Evolutionary conservation across 2,888 invertebrate genomes (phyloP), one percentile per base, ranked within the genome.

Genomic region (Aspidiotus destructor): DNA sequence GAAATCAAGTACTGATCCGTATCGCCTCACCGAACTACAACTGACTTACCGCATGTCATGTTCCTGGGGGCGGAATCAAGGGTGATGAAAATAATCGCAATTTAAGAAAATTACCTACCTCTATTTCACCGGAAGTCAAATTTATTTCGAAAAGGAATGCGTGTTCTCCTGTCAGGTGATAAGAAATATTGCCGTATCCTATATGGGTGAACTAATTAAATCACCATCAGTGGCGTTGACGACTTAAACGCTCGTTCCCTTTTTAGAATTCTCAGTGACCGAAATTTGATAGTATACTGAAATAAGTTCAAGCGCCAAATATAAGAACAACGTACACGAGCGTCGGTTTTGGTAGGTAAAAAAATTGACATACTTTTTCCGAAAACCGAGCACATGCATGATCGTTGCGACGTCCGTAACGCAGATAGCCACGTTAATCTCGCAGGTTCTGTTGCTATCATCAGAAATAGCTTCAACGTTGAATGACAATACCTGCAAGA

Each of bases 391-490:
- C n/a, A n/a, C n/a, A 91, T 70, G 82, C 81, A 75, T 91, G 88
- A 74, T 91, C 91, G 75, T 91, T 91, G n/a, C n/a, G 0, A 86
- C 81, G 75, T 91, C 89, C 63, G 84, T 80, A 0, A 91, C 84
- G 73, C 76, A 67, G 69, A 75, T 69, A 42, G 72, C 71, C 8
- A 74, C 71, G 11, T 72, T 71, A 13, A 73, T 73, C 57, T 70
- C 72, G 62, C 73, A 73, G 74, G 77, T 72, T 75, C 80, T 72
- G 73, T 79, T 72, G 74, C 77, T 63, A 75, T 78, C 68, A 75
- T 77, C 70, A 74, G 76, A 70, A 16, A 76, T 73, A 7, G 81
- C 81, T 69, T 78, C 76, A 11, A 81, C 81, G 75, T 78, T 78
- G 70, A 81, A 80, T 28, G 75, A 76, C 40, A 80, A 76, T 7